Evolutionary conservation across 1,140 invertebrate genomes (phyloP), one percentile per base, ranked within the genome.

Genomic region (Pteromalus puparum): DNA sequence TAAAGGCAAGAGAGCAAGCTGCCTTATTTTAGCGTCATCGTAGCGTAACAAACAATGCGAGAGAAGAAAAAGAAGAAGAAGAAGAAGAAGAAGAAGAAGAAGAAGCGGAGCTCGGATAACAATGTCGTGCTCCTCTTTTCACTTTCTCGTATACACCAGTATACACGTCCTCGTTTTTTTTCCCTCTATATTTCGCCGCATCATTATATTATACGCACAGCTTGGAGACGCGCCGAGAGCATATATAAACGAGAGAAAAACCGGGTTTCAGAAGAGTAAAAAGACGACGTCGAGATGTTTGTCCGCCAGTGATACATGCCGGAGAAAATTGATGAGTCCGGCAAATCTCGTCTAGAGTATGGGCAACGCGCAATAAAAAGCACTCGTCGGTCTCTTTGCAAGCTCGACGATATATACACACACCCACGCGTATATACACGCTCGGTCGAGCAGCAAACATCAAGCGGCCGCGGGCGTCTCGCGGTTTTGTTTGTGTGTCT

Each of bases 161-260:
- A 61, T 61, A 61, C 4, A 61, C 53, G 21, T 61, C 4, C 53
- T 21, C 21, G 15, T 18, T n/a, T n/a, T 42, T 42, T 74, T 21
- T 74, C 18, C 26, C 72, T 28, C 18, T n/a, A 21, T 5, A 15
- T 74, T 42, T 74, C 72, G 72, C 72, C 30, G 72, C 34, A 74
- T 74, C 72, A 74, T 74, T 74, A 74, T 74, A 74, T 74, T 74
- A 30, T 28, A 21, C 34, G 34, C 9, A 10, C 24, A 73, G 68
- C n/a, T 24, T 6, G 10, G 30, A 30, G 70, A 18, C 13, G 6
- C 34, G 38, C 38, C 70, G 30, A 73, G 70, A 28, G 70, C 24
- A 26, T 42, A 26, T 42, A 70, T 70, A 28, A 70, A 28, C 24
- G 13, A 68, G 28, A 70, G 24, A 26, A 26, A 70, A 70, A 70